Conservation (phyloP, 2,113 vertebrate species). For the Forbesichthys papilliferus region DNA sequence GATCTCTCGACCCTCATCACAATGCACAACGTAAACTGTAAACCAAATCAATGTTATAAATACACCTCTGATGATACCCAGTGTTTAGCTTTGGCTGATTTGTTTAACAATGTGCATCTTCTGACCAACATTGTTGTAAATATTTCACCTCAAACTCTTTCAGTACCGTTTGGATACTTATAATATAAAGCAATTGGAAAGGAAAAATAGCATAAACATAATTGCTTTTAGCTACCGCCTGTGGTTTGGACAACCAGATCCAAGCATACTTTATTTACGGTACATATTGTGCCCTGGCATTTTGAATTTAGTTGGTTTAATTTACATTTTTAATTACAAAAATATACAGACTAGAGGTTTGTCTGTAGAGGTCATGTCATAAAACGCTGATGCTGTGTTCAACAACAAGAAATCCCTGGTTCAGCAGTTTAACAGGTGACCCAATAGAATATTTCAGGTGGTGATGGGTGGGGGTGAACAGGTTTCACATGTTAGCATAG, state of each 20-base stretch:
- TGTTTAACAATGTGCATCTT: slow-evolving; percentile 7
- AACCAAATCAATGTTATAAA: slow-evolving; percentile 13
- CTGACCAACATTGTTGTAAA: not conserved
- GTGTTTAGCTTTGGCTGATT: slow-evolving; percentile 1
- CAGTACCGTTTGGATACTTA: no score
- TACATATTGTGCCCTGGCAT: no score
- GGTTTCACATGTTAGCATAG: slow-evolving; percentile 25
- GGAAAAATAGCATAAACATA: no score
- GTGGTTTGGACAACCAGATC: no score
- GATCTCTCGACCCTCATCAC: not conserved
- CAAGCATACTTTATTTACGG: no score
- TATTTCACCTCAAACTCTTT: slow-evolving; percentile 15
- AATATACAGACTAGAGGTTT: no score
- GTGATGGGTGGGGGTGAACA: not conserved
- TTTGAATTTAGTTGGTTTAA: no score
- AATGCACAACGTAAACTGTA: slow-evolving; percentile 3
- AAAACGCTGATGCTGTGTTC: no score
- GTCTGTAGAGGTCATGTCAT: no score
- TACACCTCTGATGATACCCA: slow-evolving; percentile 1
- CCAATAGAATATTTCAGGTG: not conserved
- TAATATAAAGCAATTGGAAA: no score
- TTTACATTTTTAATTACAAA: no score
- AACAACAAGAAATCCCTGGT: not conserved
- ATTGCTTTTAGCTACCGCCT: no score
- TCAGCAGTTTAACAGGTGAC: slow-evolving; percentile 26